Base-by-base conservation (phyloP, 1,140 invertebrate genomes). In the Euwallacea similis region DNA sequence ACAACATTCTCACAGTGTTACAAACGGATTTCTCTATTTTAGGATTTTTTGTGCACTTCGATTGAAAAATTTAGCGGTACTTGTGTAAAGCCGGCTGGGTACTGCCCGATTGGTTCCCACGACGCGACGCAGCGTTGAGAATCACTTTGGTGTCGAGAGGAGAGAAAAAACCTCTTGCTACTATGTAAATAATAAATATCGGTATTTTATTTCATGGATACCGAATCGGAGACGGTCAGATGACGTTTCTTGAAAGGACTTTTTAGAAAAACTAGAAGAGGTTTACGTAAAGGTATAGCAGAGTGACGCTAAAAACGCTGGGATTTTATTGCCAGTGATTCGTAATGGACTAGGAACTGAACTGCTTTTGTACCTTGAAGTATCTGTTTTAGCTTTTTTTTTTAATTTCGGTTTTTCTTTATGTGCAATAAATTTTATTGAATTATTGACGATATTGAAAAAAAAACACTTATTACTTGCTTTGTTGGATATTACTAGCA, bases 1-100 rank as follows among this genome's bases (percentile, higher is more conserved):
- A 63, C 61, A 63, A 47, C 44, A 63, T 63, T 63, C 61, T 63
- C 61, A 63, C 61, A 63, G 61, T 63, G n/a, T 42, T 63, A 63
- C 44, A n/a, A 41, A n/a, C 61, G 7, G 43, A 7, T 63, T 63
- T 63, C 61, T 63, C 61, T 63, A 63, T 63, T 63, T 63, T 63
- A 63, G 43, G 11, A 47, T 63, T 63, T 62, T 63, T 63, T 63
- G 61, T 63, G 61, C 43, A 47, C 16, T 63, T 63, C 44, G 61
- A 50, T 63, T 63, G 61, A 63, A 63, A 63, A 47, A 63, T 63
- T 63, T 63, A 63, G 61, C 61, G 61, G 61, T 63, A 63, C 61
- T 50, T 63, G 43, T 63, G 42, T 63, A 63, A 63, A 63, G 46
- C 15, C 43, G 44, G 44, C 21, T 16, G 13, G 58, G 58, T 60